These are phyloP conservation scores for Pseudorasbora parva DNA, from an alignment of 2,113 vertebrate genomes.

Conservation along the genomic window DNA sequence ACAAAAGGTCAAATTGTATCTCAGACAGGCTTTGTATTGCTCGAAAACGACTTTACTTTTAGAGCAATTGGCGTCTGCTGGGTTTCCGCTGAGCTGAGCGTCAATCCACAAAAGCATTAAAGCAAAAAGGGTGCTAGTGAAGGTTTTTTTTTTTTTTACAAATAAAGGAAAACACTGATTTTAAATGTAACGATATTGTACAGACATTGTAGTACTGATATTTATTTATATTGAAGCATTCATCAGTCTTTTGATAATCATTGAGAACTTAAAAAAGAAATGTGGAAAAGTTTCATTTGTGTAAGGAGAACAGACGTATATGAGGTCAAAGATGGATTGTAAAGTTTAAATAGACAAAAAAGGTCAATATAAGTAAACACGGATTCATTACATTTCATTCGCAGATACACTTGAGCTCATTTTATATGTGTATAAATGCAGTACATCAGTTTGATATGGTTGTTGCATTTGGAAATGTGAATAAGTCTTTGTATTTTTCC, in stretches of 20 bases:
- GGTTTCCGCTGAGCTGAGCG: not conserved
- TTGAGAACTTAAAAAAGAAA: conserved; percentile 28
- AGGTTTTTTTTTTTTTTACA: conserved; percentile 56
- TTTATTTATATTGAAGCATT: conserved; percentile 75
- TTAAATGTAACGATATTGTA: conserved; percentile 67
- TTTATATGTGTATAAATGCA: conserved; percentile 44
- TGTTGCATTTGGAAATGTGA: conserved; percentile 77
- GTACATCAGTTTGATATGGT: conserved; percentile 73
- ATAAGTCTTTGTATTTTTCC: conserved; percentile 65
- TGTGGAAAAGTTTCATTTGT: conserved; percentile 20
- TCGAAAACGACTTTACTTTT: not conserved
- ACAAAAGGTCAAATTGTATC: conserved; percentile 4
- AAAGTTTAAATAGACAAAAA: conserved; percentile 20
- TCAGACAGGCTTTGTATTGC: not conserved
- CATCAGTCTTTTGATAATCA: conserved; percentile 57
- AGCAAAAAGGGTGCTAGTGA: conserved; percentile 64
- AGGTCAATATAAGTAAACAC: conserved; percentile 25
- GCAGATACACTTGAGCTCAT: conserved; percentile 1
- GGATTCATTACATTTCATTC: conserved; percentile 10
- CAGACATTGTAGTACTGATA: conserved; percentile 64
- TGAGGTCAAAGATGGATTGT: conserved; percentile 28
- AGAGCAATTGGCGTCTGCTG: not conserved
- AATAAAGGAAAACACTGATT: conserved; percentile 68
- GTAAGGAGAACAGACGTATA: conserved; percentile 12
- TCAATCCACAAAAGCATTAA: conserved; percentile 34